Conservation (phyloP, 2,888 invertebrate species). For the Volucella zonaria region DNA sequence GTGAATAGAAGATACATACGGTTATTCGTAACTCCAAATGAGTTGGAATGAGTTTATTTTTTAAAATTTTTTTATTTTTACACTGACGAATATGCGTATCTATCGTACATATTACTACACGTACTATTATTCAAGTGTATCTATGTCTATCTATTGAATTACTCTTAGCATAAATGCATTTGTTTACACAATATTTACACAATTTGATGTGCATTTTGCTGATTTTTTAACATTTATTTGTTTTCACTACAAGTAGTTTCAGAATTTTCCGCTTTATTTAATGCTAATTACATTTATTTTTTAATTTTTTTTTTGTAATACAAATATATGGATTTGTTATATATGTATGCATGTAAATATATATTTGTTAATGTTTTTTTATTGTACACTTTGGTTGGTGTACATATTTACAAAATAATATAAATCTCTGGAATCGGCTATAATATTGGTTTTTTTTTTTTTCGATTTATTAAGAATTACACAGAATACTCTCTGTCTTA, state of each 20-base stretch:
- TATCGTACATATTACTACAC: not conserved
- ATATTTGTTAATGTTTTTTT: constrained; percentile 11
- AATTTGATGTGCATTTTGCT: constrained; percentile 52
- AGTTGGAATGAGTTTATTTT: not conserved
- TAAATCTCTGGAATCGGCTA: constrained; percentile 23
- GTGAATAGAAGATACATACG: not conserved
- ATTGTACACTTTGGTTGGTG: constrained; percentile 65
- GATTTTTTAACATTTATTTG: constrained; percentile 9
- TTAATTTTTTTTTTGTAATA: too few relatives aligned
- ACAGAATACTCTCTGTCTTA: not conserved
- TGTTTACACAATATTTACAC: constrained; percentile 63
- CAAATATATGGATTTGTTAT: constrained; percentile 11
- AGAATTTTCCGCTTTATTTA: constrained; percentile 74
- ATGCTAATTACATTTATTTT: constrained; percentile 26
- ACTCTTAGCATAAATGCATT: constrained; percentile 60
- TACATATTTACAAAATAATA: constrained; percentile 70
- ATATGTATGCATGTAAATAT: constrained; percentile 4
- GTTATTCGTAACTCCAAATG: constrained; percentile 2
- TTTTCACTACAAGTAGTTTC: constrained; percentile 62
- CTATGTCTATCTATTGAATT: constrained; percentile 45
- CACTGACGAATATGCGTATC: constrained; percentile 17
- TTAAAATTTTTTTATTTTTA: constrained; percentile 1
- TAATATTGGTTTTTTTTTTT: not conserved
- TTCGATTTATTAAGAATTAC: not conserved
- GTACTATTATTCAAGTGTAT: constrained; percentile 23